Conservation (phyloP, 2,888 invertebrate genomes). For the Brachyptera risi region DNA sequence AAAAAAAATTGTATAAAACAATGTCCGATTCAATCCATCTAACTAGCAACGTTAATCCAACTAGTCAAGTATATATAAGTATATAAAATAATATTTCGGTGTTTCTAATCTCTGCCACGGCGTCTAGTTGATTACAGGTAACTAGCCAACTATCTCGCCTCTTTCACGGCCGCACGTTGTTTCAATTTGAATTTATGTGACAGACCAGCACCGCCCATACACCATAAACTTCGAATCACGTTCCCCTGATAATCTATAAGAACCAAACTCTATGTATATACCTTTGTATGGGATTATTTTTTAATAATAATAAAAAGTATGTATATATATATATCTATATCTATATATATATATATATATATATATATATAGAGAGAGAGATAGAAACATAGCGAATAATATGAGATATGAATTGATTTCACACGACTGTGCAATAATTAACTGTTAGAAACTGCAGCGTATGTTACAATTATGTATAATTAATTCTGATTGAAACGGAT, state of each 20-base stretch:
- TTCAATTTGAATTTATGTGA: conserved; percentile 27
- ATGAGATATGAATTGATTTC: conserved; percentile 18
- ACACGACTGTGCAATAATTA: conserved; percentile 18
- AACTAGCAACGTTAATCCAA: too few species aligned
- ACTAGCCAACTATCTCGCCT: too few species aligned
- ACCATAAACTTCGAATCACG: conserved; percentile 13
- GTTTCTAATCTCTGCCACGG: not conserved
- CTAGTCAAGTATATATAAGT: not conserved
- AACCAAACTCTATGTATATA: not conserved
- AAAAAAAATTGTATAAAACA: too few species aligned
- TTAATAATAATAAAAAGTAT: not conserved
- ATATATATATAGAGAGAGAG: too few species aligned
- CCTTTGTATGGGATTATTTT: not conserved
- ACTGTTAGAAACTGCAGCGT: not conserved
- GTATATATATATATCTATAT: too few species aligned
- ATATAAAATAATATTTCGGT: not conserved
- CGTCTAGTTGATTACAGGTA: not conserved
- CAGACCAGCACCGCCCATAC: conserved; percentile 22
- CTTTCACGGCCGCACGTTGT: conserved; percentile 9
- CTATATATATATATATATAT: too few species aligned
- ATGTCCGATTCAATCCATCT: too few species aligned
- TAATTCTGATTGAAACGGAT: conserved; percentile 13
- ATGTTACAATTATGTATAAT: conserved; percentile 15
- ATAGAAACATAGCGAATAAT: not conserved
- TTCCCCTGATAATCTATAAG: conserved; percentile 16